Evolutionary conservation across 2,113 vertebrate genomes (phyloP), one percentile per base, ranked within the genome.

Genomic region (Leucopsar rothschildi): DNA sequence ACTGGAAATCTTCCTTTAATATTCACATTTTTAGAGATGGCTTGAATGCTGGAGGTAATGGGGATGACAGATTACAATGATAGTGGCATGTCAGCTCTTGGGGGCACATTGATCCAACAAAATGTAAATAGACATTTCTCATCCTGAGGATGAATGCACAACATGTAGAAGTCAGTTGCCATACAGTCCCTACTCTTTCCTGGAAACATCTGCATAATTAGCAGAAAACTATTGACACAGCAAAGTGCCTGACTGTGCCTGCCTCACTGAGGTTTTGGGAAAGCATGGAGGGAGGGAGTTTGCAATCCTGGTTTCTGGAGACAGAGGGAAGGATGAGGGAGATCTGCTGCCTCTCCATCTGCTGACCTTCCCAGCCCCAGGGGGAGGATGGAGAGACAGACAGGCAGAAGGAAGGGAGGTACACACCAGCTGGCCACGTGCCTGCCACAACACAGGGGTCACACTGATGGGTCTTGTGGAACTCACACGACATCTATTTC

Each of bases 121-220:
- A 93, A 97, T 50, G 37, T 86, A 96, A 95, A 92, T 10, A 96
- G 90, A 84, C 80, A 76, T 94, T 92, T 92, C 90, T 94, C 82
- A 94, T 84, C 80, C 72, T 37, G 61, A 42, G 76, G 90, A 84
- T 49, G 81, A 86, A 86, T 6, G 57, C 72, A 73, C 37, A 86
- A 71, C 37, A 33, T 0, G 0, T 2, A 31, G 6, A 61, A 92
- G 63, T 50, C 66, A 73, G 35, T 1, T 24, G 52, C 0, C 0
- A 71, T 20, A 66, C 9, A 3, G 6, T 15, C 47, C 37, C 49
- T 24, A n/a, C 0, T 6, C n/a, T 49, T 22, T 65, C 66, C 59
- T 79, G 12, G 1, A 71, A 89, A 82, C 7, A 35, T 9, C 39
- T 73, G 42, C 29, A n/a, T 44, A 85, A 91, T 60, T 42, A 78